Evolutionary conservation across 2,113 vertebrate species (phyloP), one percentile per base, ranked within the genome.

Genomic region (Puffinus mauretanicus): DNA sequence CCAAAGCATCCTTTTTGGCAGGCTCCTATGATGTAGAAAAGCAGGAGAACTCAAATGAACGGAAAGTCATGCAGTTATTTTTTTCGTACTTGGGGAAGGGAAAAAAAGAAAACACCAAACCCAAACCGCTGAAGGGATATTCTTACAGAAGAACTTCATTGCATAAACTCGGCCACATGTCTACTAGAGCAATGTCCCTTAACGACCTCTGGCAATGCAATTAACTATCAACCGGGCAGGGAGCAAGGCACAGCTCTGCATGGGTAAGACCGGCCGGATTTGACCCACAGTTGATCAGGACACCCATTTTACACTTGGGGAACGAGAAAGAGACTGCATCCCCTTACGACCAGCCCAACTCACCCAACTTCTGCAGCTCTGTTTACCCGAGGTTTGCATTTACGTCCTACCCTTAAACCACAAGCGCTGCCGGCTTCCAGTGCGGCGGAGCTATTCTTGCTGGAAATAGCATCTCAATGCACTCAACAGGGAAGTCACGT

Each of bases 1-100:
- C 92, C 96, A 96, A 98, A 97, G 97, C 94, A 95, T 98, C 92
- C 88, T 96, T 98, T 97, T 98, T 98, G 98, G 97, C 97, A 98
- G 86, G 65, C 93, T 97, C 66, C 55, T 71, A 30, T 42, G 66
- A 97, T 96, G 97, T 66, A 98, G 97, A 92, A 98, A 97, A 97
- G 96, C 97, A 96, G 96, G 92, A 95, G 97, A 98, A 96, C 94
- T 95, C 94, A 93, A 95, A 89, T 8, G 58, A 95, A 96, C 40
- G 96, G 97, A 95, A 97, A 98, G 97, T 97, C 96, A 92, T 91
- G 91, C 87, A 94, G 97, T 88, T 97, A 92, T 97, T 96, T 96
- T 95, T 95, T 97, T 97, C 94, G 3, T 96, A 91, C 89, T 97
- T 82, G 78, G 92, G 87, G 86, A 94, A 93, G 86, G 70, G 86